Conservation (phyloP, 2,888 invertebrate species). For the Dilophus febrilis region DNA sequence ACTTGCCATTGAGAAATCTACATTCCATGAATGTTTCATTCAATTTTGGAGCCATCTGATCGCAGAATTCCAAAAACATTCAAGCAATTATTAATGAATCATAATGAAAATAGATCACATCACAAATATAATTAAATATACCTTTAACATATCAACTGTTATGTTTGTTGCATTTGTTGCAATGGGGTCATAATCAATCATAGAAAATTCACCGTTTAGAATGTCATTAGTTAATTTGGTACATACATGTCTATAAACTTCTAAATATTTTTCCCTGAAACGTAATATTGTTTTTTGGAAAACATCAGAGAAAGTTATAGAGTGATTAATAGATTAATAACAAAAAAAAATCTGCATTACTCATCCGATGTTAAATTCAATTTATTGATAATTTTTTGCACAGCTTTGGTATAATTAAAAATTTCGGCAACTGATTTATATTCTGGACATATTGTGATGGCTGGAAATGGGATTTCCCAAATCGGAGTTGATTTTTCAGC, state of each 20-base stretch:
- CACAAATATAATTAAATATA: too few relatives aligned
- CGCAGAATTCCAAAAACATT: constrained; percentile 32
- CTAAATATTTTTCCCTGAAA: too few relatives aligned
- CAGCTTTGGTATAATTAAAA: too few relatives aligned
- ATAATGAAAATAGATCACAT: too few relatives aligned
- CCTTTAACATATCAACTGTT: constrained; percentile 40
- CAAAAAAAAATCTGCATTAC: too few relatives aligned
- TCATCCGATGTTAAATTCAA: too few relatives aligned
- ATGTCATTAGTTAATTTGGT: constrained; percentile 43
- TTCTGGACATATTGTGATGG: constrained; percentile 48
- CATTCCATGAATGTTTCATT: constrained; percentile 38
- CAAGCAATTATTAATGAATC: constrained; percentile 30
- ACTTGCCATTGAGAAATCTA: constrained; percentile 41
- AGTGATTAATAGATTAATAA: too few relatives aligned
- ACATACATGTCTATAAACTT: too few relatives aligned
- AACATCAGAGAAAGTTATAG: too few relatives aligned
- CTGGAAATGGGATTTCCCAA: constrained; percentile 44
- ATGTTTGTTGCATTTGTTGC: constrained; percentile 19
- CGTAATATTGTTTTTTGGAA: too few relatives aligned
- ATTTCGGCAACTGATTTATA: too few relatives aligned
- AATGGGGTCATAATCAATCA: constrained; percentile 9
- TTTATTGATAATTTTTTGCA: too few relatives aligned
- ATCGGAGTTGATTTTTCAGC: constrained; percentile 50
- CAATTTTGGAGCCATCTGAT: constrained; percentile 31
- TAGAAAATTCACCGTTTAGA: constrained; percentile 39